phyloP scores from a whole-genome alignment of 2,113 vertebrate genomes.

The Lota lota region DNA sequence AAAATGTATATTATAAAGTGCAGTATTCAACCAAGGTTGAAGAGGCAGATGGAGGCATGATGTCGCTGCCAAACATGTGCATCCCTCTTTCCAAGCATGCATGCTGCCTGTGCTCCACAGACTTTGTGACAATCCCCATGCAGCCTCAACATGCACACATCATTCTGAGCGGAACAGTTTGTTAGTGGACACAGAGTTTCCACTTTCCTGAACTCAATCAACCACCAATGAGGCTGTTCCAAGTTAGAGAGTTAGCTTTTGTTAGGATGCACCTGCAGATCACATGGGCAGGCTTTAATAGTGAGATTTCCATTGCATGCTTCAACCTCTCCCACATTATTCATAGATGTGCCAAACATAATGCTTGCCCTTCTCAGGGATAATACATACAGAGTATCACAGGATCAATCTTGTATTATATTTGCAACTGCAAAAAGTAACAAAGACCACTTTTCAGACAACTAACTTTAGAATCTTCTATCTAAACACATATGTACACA shows the following conservation, averaged over 20 bases:
- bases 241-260: slow-evolving; percentile 22
- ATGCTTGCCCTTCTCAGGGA: no score
- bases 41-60: slow-evolving; percentile 54
- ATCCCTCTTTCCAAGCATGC: slow-evolving; percentile 43
- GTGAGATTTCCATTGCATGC: slow-evolving; percentile 8
- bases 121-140: slow-evolving; percentile 60
- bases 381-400: no score
- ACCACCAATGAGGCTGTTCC: no score
- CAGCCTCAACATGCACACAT: background rate
- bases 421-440: no score
- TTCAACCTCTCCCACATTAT: slow-evolving; percentile 30
- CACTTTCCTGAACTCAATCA: no score
- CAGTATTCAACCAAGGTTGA: slow-evolving; percentile 72
- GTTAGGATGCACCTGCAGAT: slow-evolving; percentile 52
- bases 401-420: no score
- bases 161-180: no score
- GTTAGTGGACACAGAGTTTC: no score
- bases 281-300: slow-evolving; percentile 15
- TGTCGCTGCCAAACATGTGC: slow-evolving; percentile 72
- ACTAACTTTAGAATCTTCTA: no score
- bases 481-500: no score
- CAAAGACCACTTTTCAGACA: no score
- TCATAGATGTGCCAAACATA: slow-evolving; percentile 16
- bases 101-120: slow-evolving; percentile 39
- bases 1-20: slow-evolving; percentile 53